Evolutionary conservation across 2,888 invertebrate species (phyloP).

Genomic region (Amphipoea oculea): DNA sequence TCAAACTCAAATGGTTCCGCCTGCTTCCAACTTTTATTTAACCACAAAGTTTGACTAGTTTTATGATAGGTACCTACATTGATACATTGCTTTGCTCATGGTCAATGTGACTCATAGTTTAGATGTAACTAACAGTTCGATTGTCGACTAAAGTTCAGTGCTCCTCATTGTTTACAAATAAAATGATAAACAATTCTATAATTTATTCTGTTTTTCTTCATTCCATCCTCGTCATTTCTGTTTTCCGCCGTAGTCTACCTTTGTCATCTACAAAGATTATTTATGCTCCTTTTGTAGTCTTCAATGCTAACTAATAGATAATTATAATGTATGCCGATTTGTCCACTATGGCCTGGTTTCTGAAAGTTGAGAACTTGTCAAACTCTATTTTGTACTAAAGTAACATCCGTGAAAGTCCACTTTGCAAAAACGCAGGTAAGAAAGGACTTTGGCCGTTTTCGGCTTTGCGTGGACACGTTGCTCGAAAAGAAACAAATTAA

Average conservation of each 20-base stretch:
- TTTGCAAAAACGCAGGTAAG: neutral
- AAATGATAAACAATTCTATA: conserved; percentile 23
- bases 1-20: too few relatives aligned
- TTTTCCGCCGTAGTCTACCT: neutral
- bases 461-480: too few relatives aligned
- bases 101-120: conserved; percentile 29
- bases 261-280: neutral
- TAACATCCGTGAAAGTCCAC: neutral
- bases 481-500: too few relatives aligned
- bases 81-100: conserved; percentile 1
- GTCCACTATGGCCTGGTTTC: neutral
- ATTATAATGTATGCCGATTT: neutral
- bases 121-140: conserved; percentile 1
- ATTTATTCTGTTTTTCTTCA: conserved; percentile 8
- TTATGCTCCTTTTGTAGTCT: neutral
- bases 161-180: conserved; percentile 32
- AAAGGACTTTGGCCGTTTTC: too few relatives aligned
- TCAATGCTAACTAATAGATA: neutral
- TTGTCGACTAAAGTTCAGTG: conserved; percentile 22
- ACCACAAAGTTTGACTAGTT: too few relatives aligned
- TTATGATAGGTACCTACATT: too few relatives aligned
- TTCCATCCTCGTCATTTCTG: neutral
- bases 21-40: too few relatives aligned
- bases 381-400: neutral
- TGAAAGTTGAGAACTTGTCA: neutral